Percentiles rank a stretch among this genome's conserved stretches.
Conservation (phyloP, 2,888 invertebrate species). For the Lobophora halterata region DNA sequence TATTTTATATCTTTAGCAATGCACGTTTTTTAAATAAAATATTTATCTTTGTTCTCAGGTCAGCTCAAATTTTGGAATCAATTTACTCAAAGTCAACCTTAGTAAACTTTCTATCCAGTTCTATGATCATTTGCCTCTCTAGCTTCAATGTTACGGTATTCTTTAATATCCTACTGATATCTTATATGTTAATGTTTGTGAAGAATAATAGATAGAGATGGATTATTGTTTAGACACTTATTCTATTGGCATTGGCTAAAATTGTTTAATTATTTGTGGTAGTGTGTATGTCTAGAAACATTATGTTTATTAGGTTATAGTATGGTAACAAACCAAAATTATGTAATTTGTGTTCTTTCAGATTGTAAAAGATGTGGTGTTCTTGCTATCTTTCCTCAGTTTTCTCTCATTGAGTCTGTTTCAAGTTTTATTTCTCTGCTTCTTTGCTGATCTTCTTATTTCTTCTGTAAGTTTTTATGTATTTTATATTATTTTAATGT, state of each 20-base stretch:
- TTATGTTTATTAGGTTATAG: neutral
- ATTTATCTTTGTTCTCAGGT: slow-evolving; percentile 34
- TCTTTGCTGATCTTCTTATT: slow-evolving; percentile 56
- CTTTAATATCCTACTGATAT: neutral
- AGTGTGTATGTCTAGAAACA: too few species aligned
- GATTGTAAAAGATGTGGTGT: slow-evolving; percentile 43
- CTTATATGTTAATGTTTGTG: neutral
- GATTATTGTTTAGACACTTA: too few species aligned
- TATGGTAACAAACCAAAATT: neutral
- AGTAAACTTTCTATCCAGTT: slow-evolving; percentile 53
- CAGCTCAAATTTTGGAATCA: slow-evolving; percentile 39
- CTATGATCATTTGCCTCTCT: slow-evolving; percentile 53
- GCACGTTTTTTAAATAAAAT: neutral
- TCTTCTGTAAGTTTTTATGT: slow-evolving; percentile 49
- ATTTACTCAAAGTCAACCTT: slow-evolving; percentile 51
- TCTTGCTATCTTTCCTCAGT: slow-evolving; percentile 42
- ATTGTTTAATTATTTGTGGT: too few species aligned
- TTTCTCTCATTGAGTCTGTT: slow-evolving; percentile 49
- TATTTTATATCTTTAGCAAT: neutral
- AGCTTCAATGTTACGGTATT: slow-evolving; percentile 57
- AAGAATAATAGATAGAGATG: too few species aligned
- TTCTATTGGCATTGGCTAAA: too few species aligned
- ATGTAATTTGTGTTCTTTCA: slow-evolving; percentile 33
- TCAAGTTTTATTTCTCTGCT: slow-evolving; percentile 58
- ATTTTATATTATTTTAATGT: neutral